phyloP scores from a whole-genome alignment of 1,140 invertebrate genomes.

The Lordiphosa collinella region DNA sequence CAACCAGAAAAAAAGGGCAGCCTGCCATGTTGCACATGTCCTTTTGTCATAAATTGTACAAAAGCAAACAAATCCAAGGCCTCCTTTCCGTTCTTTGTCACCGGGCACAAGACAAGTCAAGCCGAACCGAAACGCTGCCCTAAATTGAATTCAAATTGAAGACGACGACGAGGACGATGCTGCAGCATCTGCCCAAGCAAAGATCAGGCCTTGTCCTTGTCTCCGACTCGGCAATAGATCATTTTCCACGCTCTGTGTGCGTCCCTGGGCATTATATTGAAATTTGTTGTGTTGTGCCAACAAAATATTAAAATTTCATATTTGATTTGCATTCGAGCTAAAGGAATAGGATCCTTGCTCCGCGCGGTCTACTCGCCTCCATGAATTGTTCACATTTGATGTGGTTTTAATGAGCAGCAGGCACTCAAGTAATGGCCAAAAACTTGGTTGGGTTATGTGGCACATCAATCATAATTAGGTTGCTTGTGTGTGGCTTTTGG shows the following conservation, averaged over 20 bases:
- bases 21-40: slow-evolving; percentile 60
- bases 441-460: slow-evolving; percentile 18
- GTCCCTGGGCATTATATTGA: slow-evolving; percentile 51
- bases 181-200: slow-evolving; percentile 70
- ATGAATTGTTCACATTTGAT: slow-evolving; percentile 54
- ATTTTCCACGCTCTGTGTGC: slow-evolving; percentile 66
- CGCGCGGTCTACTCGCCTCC: neutral
- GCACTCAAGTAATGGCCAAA: slow-evolving; percentile 21
- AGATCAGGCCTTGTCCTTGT: slow-evolving; percentile 58
- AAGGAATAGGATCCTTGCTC: slow-evolving; percentile 12
- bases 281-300: slow-evolving; percentile 79
- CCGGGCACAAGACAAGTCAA: slow-evolving; percentile 67
- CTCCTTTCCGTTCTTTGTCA: slow-evolving; percentile 24
- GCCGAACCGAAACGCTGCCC: slow-evolving; percentile 63
- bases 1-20: slow-evolving; percentile 15
- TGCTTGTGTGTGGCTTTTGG: slow-evolving; percentile 49
- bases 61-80: slow-evolving; percentile 52
- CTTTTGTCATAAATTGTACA: slow-evolving; percentile 58
- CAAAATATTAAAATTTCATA: slow-evolving; percentile 77
- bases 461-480: slow-evolving; percentile 75
- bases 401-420: slow-evolving; percentile 65
- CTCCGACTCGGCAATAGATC: slow-evolving; percentile 64
- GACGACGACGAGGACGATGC: slow-evolving; percentile 40
- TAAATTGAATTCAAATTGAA: slow-evolving; percentile 76
- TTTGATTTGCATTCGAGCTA: slow-evolving; percentile 64